Conservation (phyloP, 2,797 vertebrate genomes). For the Ispidina lecontei region DNA sequence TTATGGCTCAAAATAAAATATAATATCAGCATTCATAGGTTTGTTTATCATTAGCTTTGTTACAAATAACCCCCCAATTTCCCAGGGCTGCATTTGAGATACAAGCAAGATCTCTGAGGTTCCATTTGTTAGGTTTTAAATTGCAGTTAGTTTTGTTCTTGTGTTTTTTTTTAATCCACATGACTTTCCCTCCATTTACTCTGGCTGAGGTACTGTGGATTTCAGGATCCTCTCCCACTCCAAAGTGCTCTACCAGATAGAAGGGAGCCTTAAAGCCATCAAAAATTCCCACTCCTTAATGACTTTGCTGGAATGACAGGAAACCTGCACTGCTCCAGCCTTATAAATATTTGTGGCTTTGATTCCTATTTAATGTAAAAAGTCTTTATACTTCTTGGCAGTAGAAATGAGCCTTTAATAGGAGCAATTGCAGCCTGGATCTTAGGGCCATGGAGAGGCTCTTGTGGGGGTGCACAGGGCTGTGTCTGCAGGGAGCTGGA, state of each 20-base stretch:
- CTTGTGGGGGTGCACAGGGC: fast-evolving
- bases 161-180: neutral
- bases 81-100: neutral
- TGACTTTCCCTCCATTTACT: neutral
- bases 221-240: neutral
- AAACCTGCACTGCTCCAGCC: neutral
- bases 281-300: neutral
- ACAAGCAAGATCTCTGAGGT: neutral
- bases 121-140: neutral
- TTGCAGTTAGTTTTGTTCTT: neutral
- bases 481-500: neutral
- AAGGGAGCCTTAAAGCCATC: neutral
- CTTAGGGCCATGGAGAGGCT: fast-evolving
- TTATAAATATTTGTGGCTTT: neutral
- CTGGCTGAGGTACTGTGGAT: neutral
- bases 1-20: neutral
- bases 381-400: neutral
- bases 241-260: neutral
- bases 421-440: neutral
- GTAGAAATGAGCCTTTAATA: neutral
- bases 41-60: neutral
- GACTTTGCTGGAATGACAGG: neutral
- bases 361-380: neutral
- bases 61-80: neutral
- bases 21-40: neutral